These are phyloP conservation scores for Proteles cristata DNA, from an alignment of 2,113 vertebrate species.

Conservation along the genomic window DNA sequence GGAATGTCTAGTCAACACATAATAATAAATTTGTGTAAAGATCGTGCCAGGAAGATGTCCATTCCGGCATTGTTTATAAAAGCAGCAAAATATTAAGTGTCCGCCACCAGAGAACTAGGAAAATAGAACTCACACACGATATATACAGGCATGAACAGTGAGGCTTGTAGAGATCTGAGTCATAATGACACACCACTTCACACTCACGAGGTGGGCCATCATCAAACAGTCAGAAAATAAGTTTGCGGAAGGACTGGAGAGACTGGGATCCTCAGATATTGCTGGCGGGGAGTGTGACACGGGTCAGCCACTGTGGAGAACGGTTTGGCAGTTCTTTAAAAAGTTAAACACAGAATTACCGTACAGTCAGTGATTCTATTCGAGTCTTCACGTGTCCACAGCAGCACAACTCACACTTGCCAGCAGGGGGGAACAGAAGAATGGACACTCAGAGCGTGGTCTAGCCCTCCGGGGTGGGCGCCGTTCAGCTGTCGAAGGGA, in stretches of 20 bases:
- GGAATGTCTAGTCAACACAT: not conserved
- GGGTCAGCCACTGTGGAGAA: too few relatives aligned
- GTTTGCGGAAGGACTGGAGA: not conserved
- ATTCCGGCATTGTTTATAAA: not conserved
- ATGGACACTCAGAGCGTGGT: rapidly evolving
- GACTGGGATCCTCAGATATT: not conserved
- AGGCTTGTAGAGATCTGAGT: rapidly evolving
- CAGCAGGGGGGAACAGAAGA: too few relatives aligned
- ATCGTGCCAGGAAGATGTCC: not conserved
- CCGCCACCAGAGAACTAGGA: not conserved
- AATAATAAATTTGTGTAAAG: not conserved
- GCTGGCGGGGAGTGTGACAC: not conserved
- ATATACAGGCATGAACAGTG: not conserved
- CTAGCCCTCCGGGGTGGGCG: rapidly evolving
- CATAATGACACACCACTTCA: rapidly evolving
- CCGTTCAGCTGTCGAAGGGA: not conserved
- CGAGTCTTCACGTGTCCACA: rapidly evolving
- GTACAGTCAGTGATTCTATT: not conserved
- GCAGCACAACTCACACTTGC: not conserved
- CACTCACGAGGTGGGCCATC: not conserved
- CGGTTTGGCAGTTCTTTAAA: not conserved
- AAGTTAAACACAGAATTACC: not conserved
- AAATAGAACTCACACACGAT: too few relatives aligned
- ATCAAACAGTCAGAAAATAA: not conserved
- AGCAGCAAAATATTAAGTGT: not conserved